Evolutionary conservation across 2,113 vertebrate genomes (phyloP), one percentile per base, ranked within the genome.

Genomic region (Catharus minimus): DNA sequence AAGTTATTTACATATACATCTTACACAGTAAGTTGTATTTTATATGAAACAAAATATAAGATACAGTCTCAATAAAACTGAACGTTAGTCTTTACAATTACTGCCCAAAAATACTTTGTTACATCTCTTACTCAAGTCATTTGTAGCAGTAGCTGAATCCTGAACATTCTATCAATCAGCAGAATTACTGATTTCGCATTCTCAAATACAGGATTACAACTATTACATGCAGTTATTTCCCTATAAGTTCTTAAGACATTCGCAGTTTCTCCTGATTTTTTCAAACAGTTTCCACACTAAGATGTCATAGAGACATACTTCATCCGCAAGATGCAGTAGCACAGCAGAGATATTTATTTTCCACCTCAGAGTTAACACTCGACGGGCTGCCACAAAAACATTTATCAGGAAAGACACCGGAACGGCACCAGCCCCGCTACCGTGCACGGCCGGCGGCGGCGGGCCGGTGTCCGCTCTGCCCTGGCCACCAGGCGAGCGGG

Each of bases 381-480:
- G 7, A 44, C 41, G 33, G 41, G 33, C 56, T 8, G 61, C 49
- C 56, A 12, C 6, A 46, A 17, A 55, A 32, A 14, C 47, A 19
- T 0, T 2, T 9, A 44, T 15, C 32, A 15, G 41, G 2, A 15
- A 11, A 26, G 44, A 12, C 0, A 24, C 0, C 2, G 20, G n/a
- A n/a, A 28, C 30, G 15, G 32, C 86, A 7, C 23, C 8, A 1
- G 7, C 5, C 1, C 13, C 12, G 36, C 82, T 19, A 3, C 80
- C 2, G 15, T 0, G 46, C 47, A 20, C 60, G 5, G 11, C 7
- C 20, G 4, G 13, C 24, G 53, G 61, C 30, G 17, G 7, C 4
- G 65, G 28, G 43, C 64, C 36, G 11, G 39, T 2, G 24, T 32
- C 2, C 27, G 52, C 52, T 27, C 44, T 38, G 8, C 50, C 50